Percentiles rank a stretch among this genome's conserved stretches.
Conservation (phyloP, 1,140 invertebrate genomes). For the Zaprionus ghesquierei region DNA sequence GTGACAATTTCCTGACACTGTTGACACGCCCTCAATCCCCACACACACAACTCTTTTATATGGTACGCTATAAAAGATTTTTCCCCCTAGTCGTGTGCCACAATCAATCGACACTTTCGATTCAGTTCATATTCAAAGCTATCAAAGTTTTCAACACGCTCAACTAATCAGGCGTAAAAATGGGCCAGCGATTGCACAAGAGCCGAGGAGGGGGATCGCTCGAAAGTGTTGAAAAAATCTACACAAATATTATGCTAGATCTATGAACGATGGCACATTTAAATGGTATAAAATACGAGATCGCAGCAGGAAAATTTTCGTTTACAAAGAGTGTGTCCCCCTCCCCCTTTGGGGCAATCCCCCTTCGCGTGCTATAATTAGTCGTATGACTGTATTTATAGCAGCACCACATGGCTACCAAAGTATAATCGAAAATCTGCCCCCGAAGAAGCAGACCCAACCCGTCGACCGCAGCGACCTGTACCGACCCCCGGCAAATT, state of each 20-base stretch:
- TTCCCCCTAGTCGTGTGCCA: conserved; percentile 43
- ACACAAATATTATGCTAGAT: conserved; percentile 27
- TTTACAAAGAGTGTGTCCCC: background rate
- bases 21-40: conserved; percentile 15
- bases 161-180: conserved; percentile 69
- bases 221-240: conserved; percentile 51
- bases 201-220: background rate
- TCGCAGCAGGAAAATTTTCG: background rate
- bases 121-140: conserved; percentile 22
- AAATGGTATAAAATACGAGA: conserved; percentile 6
- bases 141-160: conserved; percentile 67
- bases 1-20: background rate
- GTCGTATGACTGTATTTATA: conserved; percentile 41
- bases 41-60: background rate
- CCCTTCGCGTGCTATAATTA: conserved; percentile 20
- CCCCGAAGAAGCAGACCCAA: background rate
- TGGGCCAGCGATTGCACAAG: conserved; percentile 51
- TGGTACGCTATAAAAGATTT: conserved; percentile 17
- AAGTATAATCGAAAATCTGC: background rate
- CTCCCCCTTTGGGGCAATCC: background rate
- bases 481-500: background rate
- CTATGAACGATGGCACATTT: background rate
- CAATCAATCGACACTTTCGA: conserved; percentile 63
- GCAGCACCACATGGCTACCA: conserved; percentile 24
- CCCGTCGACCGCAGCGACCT: background rate